phyloP scores from a whole-genome alignment of 2,888 invertebrate genomes.

The Pachydiplax longipennis region DNA sequence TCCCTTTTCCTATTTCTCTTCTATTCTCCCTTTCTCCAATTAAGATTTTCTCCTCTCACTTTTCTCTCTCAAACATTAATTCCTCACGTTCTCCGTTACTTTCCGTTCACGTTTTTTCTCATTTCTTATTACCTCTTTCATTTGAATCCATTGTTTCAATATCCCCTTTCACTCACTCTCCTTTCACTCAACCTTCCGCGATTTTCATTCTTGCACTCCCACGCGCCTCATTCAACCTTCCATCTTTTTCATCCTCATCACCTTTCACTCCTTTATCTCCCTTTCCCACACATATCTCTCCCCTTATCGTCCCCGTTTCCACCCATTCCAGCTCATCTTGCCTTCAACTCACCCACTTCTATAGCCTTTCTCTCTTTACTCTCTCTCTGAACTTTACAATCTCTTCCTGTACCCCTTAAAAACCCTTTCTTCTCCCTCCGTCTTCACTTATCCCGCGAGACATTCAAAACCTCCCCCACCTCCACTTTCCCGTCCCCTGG shows the following conservation, averaged over 20 bases:
- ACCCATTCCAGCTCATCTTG: not conserved
- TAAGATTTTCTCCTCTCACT: no score
- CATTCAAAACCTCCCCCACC: constrained; percentile 8
- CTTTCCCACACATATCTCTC: not conserved
- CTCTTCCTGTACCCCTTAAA: constrained; percentile 21
- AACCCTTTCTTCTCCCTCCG: not conserved
- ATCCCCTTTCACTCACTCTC: no score
- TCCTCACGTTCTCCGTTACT: no score
- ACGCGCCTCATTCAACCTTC: not conserved
- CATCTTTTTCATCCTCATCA: not conserved
- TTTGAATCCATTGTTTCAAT: not conserved
- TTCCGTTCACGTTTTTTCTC: not conserved
- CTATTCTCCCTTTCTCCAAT: not conserved
- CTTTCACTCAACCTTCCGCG: no score
- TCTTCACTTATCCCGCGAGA: constrained; percentile 14
- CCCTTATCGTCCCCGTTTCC: not conserved
- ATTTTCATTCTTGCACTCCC: not conserved
- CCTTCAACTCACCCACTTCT: not conserved
- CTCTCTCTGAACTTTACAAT: not conserved
- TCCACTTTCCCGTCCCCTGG: not conserved
- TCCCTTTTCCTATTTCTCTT: not conserved
- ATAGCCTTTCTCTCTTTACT: not conserved
- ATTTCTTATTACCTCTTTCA: not conserved
- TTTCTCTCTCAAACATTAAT: no score
- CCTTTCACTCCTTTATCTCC: not conserved